Base-by-base conservation (phyloP, 1,140 invertebrate genomes). In the Dreissena rostriformis region DNA sequence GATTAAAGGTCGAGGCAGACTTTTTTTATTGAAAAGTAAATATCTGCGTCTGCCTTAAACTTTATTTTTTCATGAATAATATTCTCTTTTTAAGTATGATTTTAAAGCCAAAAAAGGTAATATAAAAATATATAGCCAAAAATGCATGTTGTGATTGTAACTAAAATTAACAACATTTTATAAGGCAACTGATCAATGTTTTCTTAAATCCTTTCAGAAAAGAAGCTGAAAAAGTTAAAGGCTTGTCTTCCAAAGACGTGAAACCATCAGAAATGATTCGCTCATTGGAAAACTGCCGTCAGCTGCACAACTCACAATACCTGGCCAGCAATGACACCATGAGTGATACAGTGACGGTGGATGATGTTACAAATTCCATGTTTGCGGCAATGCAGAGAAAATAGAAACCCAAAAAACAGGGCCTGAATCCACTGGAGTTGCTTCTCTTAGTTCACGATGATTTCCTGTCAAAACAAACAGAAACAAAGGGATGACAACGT, bases 401-500 rank as follows among this genome's bases (percentile, higher is more conserved):
- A 73, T n/a, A 65, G 15, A 63, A 81, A 52, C 79, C 79, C 28
- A 68, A 81, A 51, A 81, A 26, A 66, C 79, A 81, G 66, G 67
- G 68, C 28, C n/a, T 81, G 15, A 73, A 73, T 73, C 39, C 67
- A 28, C 57, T 55, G 26, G 79, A 81, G 67, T 29, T 81, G 22
- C 49, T 73, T 10, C 79, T 70, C n/a, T 70, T 81, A 26, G 55
- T 81, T 10, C 17, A 81, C 19, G 68, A 81, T 39, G 79, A 81
- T 73, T 24, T 81, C 63, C 65, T 81, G 29, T 51, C 68, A 26
- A 72, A 73, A 81, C 49, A n/a, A 51, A 10, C 28, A 7, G 79
- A 39, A 65, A 39, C 39, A 39, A 39, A 8, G 39, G 39, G 39
- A 39, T 39, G 39, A 39, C 39, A 39, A 39, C 39, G 39, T 39